Conservation (phyloP, 2,888 invertebrate genomes). For the Gastrophysa polygoni region DNA sequence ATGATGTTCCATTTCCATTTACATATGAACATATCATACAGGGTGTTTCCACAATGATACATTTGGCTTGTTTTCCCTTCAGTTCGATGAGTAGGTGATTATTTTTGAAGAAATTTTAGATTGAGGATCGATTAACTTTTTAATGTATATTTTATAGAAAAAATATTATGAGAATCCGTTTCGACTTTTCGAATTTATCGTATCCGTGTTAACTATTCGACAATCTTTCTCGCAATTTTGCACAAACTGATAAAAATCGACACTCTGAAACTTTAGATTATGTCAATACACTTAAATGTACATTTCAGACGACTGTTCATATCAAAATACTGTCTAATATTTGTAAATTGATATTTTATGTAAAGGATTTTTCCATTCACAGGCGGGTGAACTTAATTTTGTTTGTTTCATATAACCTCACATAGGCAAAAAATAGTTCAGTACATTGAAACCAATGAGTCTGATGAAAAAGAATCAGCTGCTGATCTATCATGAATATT, state of each 20-base stretch:
- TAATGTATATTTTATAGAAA: conserved; percentile 30
- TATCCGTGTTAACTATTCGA: conserved; percentile 49
- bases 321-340: conserved; percentile 42
- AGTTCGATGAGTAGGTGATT: background rate
- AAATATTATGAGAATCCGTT: conserved; percentile 20
- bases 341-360: conserved; percentile 46
- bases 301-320: conserved; percentile 40
- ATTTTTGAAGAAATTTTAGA: background rate
- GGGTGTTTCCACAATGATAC: background rate
- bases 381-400: too few relatives aligned
- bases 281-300: conserved; percentile 44
- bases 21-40: too few relatives aligned
- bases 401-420: too few relatives aligned
- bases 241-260: conserved; percentile 43
- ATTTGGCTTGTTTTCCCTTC: background rate
- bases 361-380: conserved; percentile 1
- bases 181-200: conserved; percentile 36
- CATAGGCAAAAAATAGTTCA: too few relatives aligned
- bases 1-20: too few relatives aligned
- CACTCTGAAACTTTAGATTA: conserved; percentile 24
- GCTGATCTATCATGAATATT: too few relatives aligned
- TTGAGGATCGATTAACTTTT: background rate
- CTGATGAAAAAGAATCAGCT: too few relatives aligned
- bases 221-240: conserved; percentile 48
- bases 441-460: too few relatives aligned